These are phyloP conservation scores for Gambusia holbrooki DNA, from an alignment of 2,113 vertebrate species.

Conservation along the genomic window DNA sequence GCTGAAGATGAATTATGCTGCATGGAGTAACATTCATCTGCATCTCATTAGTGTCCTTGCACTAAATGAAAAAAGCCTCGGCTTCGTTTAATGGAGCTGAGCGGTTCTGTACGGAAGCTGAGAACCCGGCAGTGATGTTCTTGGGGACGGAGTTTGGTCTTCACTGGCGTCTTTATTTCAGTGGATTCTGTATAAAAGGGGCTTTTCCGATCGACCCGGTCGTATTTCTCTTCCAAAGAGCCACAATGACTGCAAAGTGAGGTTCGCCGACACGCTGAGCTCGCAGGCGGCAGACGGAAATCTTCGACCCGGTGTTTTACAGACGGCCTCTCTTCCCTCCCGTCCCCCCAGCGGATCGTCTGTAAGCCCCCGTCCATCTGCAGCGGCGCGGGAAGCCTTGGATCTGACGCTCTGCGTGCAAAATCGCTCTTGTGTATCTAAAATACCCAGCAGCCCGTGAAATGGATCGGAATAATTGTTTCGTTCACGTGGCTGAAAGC, in stretches of 20 bases:
- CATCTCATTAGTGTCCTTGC: conserved; percentile 11
- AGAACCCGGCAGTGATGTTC: conserved; percentile 3
- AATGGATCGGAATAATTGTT: conserved; percentile 50
- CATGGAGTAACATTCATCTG: conserved; percentile 15
- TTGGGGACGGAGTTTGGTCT: conserved; percentile 1
- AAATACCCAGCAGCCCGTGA: conserved; percentile 40
- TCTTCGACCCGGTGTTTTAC: neutral
- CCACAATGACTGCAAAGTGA: too few species aligned
- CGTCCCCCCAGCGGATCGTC: neutral
- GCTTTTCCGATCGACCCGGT: neutral
- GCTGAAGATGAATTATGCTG: conserved; percentile 23
- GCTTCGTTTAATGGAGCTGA: neutral
- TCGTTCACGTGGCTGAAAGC: conserved; percentile 11
- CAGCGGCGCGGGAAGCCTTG: conserved; percentile 36
- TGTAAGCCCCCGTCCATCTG: conserved; percentile 13
- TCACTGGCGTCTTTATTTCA: neutral
- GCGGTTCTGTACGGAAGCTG: neutral
- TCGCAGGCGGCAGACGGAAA: neutral
- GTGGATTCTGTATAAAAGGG: neutral
- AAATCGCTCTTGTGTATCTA: conserved; percentile 36
- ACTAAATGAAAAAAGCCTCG: conserved; percentile 18
- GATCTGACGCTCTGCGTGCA: conserved; percentile 22
- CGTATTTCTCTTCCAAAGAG: neutral
- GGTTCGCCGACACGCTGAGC: neutral
- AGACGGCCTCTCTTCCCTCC: neutral